Percentiles rank a stretch among this genome's conserved stretches.
phyloP scores from a whole-genome alignment of 2,113 vertebrate species.

The Pteropus alecto region DNA sequence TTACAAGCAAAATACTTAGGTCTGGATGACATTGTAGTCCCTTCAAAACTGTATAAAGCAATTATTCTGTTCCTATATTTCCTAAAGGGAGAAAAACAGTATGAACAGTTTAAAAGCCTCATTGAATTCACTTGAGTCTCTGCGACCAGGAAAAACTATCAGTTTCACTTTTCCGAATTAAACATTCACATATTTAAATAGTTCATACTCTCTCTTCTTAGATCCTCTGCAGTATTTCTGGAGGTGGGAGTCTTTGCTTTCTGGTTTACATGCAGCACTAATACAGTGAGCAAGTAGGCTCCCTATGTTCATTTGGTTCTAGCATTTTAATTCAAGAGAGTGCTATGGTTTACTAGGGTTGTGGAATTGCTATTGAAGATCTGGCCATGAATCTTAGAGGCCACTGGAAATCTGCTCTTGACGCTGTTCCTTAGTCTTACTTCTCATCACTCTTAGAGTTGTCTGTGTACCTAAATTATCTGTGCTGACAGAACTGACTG shows the following conservation, averaged over 20 bases:
- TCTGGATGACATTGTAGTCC: neutral
- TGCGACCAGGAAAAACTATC: neutral
- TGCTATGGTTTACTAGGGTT: neutral
- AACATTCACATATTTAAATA: neutral
- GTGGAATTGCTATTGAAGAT: neutral
- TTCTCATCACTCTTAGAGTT: neutral
- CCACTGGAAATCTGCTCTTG: neutral
- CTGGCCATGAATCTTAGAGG: neutral
- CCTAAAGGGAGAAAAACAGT: neutral
- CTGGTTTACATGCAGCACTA: neutral
- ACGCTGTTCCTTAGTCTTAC: neutral
- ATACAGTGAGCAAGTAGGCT: neutral
- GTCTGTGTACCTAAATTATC: slow-evolving; percentile 3
- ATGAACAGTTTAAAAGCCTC: slow-evolving; percentile 1
- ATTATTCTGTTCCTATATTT: slow-evolving; percentile 34
- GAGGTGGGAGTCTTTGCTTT: neutral
- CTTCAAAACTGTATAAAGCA: neutral
- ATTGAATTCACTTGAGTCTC: slow-evolving; percentile 14
- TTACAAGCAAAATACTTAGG: slow-evolving; percentile 33
- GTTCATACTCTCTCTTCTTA: neutral
- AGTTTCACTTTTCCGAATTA: slow-evolving; percentile 23
- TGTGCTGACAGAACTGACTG: neutral
- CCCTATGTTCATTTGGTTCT: neutral
- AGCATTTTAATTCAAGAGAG: neutral
- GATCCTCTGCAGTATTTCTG: neutral